Evolutionary conservation across 1,140 invertebrate genomes (phyloP).

Genomic region (Xylocopa sonorina): DNA sequence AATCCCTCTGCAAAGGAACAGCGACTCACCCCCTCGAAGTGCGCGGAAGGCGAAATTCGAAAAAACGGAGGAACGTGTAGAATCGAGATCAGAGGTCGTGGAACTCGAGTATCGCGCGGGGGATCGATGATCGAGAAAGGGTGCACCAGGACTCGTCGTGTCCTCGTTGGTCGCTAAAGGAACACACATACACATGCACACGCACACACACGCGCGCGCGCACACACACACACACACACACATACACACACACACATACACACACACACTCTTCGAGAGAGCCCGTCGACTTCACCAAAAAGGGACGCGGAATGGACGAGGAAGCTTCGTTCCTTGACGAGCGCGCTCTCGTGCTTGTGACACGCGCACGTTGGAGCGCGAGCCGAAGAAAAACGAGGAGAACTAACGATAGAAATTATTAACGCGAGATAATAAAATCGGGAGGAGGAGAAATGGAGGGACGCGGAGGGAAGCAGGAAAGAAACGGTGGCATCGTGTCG

Average conservation of each 20-base stretch:
- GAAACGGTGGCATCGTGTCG: constrained; percentile 75
- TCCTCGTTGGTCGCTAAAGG: constrained; percentile 78
- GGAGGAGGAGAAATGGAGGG: constrained; percentile 10
- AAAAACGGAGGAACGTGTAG: background rate
- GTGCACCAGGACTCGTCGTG: constrained; percentile 71
- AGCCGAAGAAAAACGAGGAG: constrained; percentile 12
- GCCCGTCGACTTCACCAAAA: constrained; percentile 10
- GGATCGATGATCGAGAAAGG: constrained; percentile 31
- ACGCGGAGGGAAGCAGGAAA: constrained; percentile 34
- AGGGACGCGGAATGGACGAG: constrained; percentile 36
- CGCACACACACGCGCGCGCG: too few relatives aligned
- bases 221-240: too few relatives aligned
- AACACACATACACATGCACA: too few relatives aligned
- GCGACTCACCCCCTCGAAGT: background rate
- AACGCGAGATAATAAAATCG: too few relatives aligned
- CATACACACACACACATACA: too few relatives aligned
- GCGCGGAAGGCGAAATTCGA: background rate
- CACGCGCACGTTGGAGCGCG: background rate
- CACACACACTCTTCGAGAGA: too few relatives aligned
- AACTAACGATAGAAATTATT: too few relatives aligned
- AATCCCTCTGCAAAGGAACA: too few relatives aligned
- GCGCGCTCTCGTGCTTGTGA: too few relatives aligned
- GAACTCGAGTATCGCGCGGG: background rate
- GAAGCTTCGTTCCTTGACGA: constrained; percentile 34
- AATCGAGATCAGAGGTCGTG: background rate